Conservation (phyloP, 1,140 invertebrate genomes). For the Chlorops oryzae region DNA sequence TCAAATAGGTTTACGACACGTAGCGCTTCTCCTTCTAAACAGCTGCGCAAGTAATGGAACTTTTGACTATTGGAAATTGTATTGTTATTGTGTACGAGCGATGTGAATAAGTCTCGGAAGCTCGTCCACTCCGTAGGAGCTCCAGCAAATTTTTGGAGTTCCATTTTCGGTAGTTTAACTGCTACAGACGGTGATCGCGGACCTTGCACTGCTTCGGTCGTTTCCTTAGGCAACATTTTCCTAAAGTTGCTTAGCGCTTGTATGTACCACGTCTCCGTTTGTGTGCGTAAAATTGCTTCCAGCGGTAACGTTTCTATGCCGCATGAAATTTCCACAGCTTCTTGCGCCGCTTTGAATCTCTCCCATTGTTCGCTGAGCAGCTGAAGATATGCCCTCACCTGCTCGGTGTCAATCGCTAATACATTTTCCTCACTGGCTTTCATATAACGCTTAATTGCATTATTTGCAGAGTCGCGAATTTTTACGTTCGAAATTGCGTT, state of each 20-base stretch:
- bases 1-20: background rate
- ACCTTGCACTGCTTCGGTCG: background rate
- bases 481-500: too few relatives aligned
- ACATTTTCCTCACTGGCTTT: too few relatives aligned
- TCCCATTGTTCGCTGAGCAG: conserved; percentile 2
- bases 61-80: background rate
- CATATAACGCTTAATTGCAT: background rate
- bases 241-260: background rate
- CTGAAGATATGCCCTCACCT: background rate
- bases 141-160: background rate
- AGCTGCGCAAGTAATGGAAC: conserved; percentile 5
- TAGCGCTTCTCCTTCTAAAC: conserved; percentile 2
- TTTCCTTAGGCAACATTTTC: background rate
- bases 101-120: conserved; percentile 2
- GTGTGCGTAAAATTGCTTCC: background rate
- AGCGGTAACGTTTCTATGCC: background rate
- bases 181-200: background rate
- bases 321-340: conserved; percentile 2
- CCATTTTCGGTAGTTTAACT: background rate
- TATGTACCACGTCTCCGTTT: conserved; percentile 4
- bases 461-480: background rate
- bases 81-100: conserved; percentile 1
- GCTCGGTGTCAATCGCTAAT: background rate
- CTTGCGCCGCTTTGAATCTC: background rate
- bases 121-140: background rate